A percentile compares a stretch with the other conserved stretches of the same genome.
Conservation (phyloP, 2,113 vertebrate genomes). For the Larimichthys crocea region DNA sequence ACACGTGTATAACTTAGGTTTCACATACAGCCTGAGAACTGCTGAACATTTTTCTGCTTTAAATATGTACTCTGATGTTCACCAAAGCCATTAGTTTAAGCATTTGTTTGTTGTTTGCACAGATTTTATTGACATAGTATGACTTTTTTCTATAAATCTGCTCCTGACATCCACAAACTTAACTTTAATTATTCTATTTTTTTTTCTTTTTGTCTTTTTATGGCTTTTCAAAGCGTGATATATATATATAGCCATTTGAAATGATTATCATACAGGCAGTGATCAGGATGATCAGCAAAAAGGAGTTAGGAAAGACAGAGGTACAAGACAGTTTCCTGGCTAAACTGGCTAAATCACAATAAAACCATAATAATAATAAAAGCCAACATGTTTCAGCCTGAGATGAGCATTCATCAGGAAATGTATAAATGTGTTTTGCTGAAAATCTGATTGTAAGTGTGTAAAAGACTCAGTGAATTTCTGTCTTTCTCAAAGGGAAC, state of each 20-base stretch:
- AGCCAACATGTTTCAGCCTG: conserved; percentile 14
- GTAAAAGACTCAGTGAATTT: conserved; percentile 46
- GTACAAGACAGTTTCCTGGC: neutral
- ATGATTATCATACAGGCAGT: neutral
- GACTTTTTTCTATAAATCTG: neutral
- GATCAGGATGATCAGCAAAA: neutral
- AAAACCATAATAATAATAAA: conserved; percentile 27
- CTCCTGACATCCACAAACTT: neutral
- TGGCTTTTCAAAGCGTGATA: neutral
- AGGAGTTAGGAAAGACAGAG: neutral
- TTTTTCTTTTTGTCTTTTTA: neutral
- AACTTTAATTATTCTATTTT: neutral
- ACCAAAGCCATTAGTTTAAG: neutral
- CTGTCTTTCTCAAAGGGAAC: conserved; percentile 44
- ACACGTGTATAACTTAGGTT: neutral
- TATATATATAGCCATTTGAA: neutral
- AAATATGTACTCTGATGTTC: neutral
- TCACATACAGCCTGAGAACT: neutral
- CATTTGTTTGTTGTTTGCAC: neutral
- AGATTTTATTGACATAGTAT: neutral
- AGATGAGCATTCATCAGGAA: conserved; percentile 24
- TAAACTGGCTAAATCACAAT: neutral
- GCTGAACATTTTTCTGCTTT: neutral
- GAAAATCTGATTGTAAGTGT: conserved; percentile 36
- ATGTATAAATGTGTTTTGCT: conserved; percentile 45